Evolutionary conservation across 2,113 vertebrate species (phyloP).

Genomic region (Melanostigma gelatinosum): DNA sequence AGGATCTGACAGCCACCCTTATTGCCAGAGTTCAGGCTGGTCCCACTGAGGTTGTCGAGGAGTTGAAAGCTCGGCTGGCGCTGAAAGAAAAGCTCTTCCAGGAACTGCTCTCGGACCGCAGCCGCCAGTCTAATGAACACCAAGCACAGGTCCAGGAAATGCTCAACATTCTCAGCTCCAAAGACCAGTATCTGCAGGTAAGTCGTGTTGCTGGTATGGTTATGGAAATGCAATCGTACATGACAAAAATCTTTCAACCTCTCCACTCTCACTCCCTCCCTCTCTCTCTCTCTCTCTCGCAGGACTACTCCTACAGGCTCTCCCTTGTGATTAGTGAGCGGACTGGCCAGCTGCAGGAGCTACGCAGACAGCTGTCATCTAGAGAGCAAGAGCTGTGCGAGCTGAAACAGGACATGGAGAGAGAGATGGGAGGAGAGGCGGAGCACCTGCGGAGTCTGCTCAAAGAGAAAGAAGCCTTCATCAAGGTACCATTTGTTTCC

Average conservation of each 20-base stretch:
- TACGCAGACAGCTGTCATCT: constrained; percentile 84
- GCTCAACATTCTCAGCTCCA: constrained; percentile 85
- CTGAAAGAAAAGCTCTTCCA: constrained; percentile 92
- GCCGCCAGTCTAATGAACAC: constrained; percentile 84
- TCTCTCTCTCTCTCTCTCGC: constrained; percentile 4
- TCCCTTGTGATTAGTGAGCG: constrained; percentile 86
- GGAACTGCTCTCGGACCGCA: constrained; percentile 88
- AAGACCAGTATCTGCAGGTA: constrained; percentile 89
- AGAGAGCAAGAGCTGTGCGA: constrained; percentile 77
- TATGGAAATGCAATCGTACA: fast-evolving
- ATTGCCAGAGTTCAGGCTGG: constrained; percentile 84
- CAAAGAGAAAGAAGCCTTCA: constrained; percentile 83
- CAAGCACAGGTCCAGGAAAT: constrained; percentile 88
- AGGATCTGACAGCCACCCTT: constrained; percentile 90
- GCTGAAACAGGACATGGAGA: constrained; percentile 69
- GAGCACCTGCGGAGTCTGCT: constrained; percentile 74
- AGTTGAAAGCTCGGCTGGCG: constrained; percentile 87
- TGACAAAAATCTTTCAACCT: background rate
- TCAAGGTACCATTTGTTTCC: constrained; percentile 78
- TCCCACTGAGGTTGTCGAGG: constrained; percentile 84
- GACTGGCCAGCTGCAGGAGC: constrained; percentile 85
- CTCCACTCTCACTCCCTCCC: background rate
- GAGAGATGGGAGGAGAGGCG: constrained; percentile 59
- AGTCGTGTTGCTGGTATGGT: background rate
- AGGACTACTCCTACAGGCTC: constrained; percentile 88